Evolutionary conservation across 2,113 vertebrate genomes (phyloP), one percentile per base, ranked within the genome.

Genomic region (Syngnathus floridae): DNA sequence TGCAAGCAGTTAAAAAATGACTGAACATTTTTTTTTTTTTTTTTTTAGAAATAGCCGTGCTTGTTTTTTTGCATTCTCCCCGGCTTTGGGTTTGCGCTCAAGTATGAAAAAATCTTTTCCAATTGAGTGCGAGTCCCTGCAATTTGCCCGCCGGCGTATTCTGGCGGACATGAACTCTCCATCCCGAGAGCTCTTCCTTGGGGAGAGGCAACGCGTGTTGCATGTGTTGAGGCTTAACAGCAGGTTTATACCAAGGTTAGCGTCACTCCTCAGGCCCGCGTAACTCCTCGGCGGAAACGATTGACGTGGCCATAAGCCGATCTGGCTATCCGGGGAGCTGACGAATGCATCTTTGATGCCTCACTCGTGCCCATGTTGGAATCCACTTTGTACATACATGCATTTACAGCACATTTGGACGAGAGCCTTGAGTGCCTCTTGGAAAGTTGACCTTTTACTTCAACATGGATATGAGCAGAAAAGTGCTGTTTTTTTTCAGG

Each of bases 101-200:
- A 51, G 10, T 21, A 21, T 6, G 35, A 35, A 35, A 4, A 37
- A 59, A 59, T 59, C 36, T 59, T 56, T 35, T 14, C 40, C 40
- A 41, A 31, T 31, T 13, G 10, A 40, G 37, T 8, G 35, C 38
- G 22, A 68, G 66, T 64, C 61, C 73, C 70, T 56, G 35, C 38
- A 70, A 82, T 69, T 63, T 61, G 68, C 52, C 52, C 55, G 60
- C 70, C 57, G 65, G 26, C 11, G 26, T 73, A 73, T 71, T 76
- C 79, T 75, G 26, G 66, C 57, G 54, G 69, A 71, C 65, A 38
- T 54, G 64, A 81, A 80, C 67, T 62, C 63, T 62, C 35, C 57
- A 41, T 74, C 76, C 71, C 74, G 64, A 63, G 74, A 78, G 78
- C 74, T 19, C 61, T 62, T 60, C 63, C 52, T 67, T 76, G 36